Conservation (phyloP, 2,888 invertebrate genomes). For the Eurytoma californica region DNA sequence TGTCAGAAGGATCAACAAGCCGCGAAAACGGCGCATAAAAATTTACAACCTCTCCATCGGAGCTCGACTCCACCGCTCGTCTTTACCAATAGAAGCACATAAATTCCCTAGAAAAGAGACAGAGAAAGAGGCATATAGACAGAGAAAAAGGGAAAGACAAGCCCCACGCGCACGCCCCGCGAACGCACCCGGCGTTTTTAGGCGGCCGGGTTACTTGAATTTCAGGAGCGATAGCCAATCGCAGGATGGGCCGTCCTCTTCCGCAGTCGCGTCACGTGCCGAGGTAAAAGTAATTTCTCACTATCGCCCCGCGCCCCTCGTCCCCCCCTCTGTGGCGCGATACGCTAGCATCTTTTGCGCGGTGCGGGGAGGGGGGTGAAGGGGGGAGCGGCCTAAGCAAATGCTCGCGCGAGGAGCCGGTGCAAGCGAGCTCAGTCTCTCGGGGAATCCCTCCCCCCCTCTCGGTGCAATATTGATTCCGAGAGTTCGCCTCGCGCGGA, state of each 20-base stretch:
- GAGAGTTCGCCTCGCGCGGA: no score
- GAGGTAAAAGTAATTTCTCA: slow-evolving; percentile 51
- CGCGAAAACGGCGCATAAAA: no score
- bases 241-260: neutral
- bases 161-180: neutral
- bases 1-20: no score
- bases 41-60: no score
- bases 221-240: slow-evolving; percentile 48
- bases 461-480: no score
- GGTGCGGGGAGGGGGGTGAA: neutral
- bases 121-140: neutral
- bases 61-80: neutral
- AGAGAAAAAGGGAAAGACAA: neutral
- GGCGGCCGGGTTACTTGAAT: slow-evolving; percentile 8
- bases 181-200: slow-evolving; percentile 1
- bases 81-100: neutral
- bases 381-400: neutral
- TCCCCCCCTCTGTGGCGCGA: neutral
- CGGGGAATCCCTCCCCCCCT: no score
- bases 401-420: neutral
- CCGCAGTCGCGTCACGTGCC: slow-evolving; percentile 39
- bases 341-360: neutral
- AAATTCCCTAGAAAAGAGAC: slow-evolving; percentile 3
- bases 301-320: neutral
- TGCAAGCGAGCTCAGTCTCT: neutral